These are phyloP conservation scores for Pandemis corylana DNA, from an alignment of 2,888 invertebrate species.

Conservation along the genomic window DNA sequence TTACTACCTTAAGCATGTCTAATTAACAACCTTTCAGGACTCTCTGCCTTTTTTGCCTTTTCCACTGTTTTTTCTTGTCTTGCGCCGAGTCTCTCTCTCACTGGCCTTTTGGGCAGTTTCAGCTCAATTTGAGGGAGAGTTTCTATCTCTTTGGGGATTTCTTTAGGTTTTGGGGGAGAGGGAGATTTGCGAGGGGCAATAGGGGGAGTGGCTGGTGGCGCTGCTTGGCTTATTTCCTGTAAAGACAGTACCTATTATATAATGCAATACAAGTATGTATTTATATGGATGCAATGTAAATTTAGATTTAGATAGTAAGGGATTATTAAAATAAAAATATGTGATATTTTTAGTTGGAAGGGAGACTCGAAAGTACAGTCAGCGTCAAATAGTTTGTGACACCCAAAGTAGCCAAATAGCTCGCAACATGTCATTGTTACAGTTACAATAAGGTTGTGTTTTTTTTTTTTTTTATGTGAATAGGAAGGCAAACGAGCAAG, in stretches of 20 bases:
- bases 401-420: too few species aligned
- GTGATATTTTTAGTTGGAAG: not conserved
- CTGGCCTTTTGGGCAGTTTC: slow-evolving; percentile 78
- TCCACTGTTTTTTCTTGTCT: slow-evolving; percentile 62
- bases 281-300: too few species aligned
- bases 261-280: too few species aligned
- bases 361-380: not conserved
- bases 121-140: slow-evolving; percentile 78
- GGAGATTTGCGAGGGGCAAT: slow-evolving; percentile 50
- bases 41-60: slow-evolving; percentile 56
- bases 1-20: slow-evolving; percentile 62
- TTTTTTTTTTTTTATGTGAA: too few species aligned
- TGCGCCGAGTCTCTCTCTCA: slow-evolving; percentile 75
- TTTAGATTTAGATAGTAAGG: too few species aligned
- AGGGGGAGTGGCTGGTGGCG: slow-evolving; percentile 61
- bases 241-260: slow-evolving; percentile 37
- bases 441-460: too few species aligned
- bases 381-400: too few species aligned
- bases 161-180: slow-evolving; percentile 48
- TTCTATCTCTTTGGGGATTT: slow-evolving; percentile 58
- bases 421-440: too few species aligned
- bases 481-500: too few species aligned
- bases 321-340: too few species aligned
- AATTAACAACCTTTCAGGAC: slow-evolving; percentile 78
- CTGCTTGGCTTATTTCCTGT: slow-evolving; percentile 72